These are phyloP conservation scores for Drosophila neotestacea DNA, from an alignment of 2,888 invertebrate genomes.

Conservation along the genomic window DNA sequence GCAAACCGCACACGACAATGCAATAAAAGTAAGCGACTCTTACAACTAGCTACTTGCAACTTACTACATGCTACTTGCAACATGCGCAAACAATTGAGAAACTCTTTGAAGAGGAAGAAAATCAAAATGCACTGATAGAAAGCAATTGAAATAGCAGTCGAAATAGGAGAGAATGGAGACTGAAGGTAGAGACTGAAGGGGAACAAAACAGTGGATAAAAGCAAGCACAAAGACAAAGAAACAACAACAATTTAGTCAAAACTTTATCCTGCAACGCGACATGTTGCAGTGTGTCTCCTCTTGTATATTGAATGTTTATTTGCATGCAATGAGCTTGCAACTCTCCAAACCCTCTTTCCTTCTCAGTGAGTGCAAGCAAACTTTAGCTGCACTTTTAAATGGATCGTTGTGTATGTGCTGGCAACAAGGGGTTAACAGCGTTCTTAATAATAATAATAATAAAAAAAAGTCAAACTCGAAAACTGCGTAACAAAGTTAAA, in stretches of 20 bases:
- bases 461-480: conserved; percentile 7
- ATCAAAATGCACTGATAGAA: conserved; percentile 80
- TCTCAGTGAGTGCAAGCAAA: conserved; percentile 37
- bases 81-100: conserved; percentile 77
- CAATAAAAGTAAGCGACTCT: conserved; percentile 70
- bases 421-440: conserved; percentile 71
- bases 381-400: conserved; percentile 51
- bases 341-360: background rate
- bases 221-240: conserved; percentile 17
- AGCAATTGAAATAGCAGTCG: conserved; percentile 60
- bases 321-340: conserved; percentile 64
- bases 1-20: conserved; percentile 68
- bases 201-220: background rate
- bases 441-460: conserved; percentile 63
- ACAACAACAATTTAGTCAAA: conserved; percentile 31
- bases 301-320: conserved; percentile 77
- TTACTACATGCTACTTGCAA: conserved; percentile 59
- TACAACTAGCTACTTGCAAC: conserved; percentile 26
- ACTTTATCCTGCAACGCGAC: conserved; percentile 56
- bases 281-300: conserved; percentile 53
- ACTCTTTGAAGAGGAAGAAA: conserved; percentile 71
- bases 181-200: background rate
- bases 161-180: background rate
- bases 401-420: conserved; percentile 41
- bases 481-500: conserved; percentile 77